phyloP scores from a whole-genome alignment of 1,140 invertebrate species.

The Adoxophyes honmai region DNA sequence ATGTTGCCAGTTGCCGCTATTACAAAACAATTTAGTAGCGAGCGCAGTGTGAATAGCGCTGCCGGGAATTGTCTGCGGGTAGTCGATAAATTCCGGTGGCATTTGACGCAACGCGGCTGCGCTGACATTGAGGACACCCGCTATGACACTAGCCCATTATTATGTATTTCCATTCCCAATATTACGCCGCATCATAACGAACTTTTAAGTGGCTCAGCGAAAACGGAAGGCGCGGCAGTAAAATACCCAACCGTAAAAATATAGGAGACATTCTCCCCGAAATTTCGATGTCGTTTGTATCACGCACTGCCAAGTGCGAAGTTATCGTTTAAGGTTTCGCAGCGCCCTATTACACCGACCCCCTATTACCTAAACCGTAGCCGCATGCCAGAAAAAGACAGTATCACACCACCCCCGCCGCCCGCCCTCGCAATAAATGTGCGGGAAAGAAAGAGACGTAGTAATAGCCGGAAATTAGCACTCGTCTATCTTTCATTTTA shows the following conservation, averaged over 20 bases:
- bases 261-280: constrained; percentile 9
- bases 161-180: not conserved
- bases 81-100: constrained; percentile 36
- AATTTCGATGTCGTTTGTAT: constrained; percentile 15
- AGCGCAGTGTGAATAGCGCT: constrained; percentile 25
- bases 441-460: constrained; percentile 74
- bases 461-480: constrained; percentile 76
- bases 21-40: constrained; percentile 22
- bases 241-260: constrained; percentile 14
- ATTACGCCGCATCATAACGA: constrained; percentile 15
- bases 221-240: not conserved
- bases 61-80: constrained; percentile 30
- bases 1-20: constrained; percentile 2
- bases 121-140: constrained; percentile 16
- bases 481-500: constrained; percentile 77
- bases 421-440: constrained; percentile 57
- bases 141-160: not conserved
- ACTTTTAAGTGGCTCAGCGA: constrained; percentile 7
- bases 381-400: constrained; percentile 58
- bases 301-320: constrained; percentile 6
- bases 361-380: constrained; percentile 42
- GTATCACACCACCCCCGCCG: constrained; percentile 41
- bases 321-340: constrained; percentile 20
- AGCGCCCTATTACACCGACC: constrained; percentile 24
- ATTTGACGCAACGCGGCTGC: constrained; percentile 30